A percentile compares a stretch with the other conserved stretches of the same genome.
Evolutionary conservation across 1,140 invertebrate species (phyloP).

Genomic region (Uloborus diversus): DNA sequence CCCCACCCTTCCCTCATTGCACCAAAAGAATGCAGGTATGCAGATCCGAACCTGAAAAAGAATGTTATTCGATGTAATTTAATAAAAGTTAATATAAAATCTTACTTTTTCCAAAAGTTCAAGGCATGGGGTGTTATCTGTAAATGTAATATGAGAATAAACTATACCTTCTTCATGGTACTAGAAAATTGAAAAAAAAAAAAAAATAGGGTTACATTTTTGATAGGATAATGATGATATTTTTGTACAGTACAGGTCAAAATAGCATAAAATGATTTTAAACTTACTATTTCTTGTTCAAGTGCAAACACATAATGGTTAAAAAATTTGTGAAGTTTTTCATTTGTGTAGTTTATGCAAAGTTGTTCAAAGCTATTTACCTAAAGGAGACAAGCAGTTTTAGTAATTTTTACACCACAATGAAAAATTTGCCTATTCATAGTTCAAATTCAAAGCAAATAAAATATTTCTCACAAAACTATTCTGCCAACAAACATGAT

Average conservation of each 20-base stretch:
- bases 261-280: constrained; percentile 45
- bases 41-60: no score
- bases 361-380: constrained; percentile 93
- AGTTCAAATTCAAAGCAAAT: no score
- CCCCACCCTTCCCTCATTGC: no score
- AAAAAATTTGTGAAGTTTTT: constrained; percentile 98
- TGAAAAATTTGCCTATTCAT: no score
- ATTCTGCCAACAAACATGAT: no score
- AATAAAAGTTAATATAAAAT: constrained; percentile 9
- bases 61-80: no score
- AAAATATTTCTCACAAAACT: no score
- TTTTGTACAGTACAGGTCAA: neutral
- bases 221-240: neutral
- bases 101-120: constrained; percentile 83
- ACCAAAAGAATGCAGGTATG: no score
- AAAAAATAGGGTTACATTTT: neutral
- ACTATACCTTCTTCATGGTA: constrained; percentile 88
- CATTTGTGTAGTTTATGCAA: constrained; percentile 99
- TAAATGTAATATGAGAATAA: constrained; percentile 89
- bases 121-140: constrained; percentile 87
- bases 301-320: constrained; percentile 95
- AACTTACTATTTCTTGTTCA: constrained; percentile 91
- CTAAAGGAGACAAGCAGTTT: constrained; percentile 74
- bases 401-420: no score
- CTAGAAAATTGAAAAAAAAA: constrained; percentile 65